Evolutionary conservation across 2,888 invertebrate genomes (phyloP), one percentile per base, ranked within the genome.

Genomic region (Electrophaes corylata): DNA sequence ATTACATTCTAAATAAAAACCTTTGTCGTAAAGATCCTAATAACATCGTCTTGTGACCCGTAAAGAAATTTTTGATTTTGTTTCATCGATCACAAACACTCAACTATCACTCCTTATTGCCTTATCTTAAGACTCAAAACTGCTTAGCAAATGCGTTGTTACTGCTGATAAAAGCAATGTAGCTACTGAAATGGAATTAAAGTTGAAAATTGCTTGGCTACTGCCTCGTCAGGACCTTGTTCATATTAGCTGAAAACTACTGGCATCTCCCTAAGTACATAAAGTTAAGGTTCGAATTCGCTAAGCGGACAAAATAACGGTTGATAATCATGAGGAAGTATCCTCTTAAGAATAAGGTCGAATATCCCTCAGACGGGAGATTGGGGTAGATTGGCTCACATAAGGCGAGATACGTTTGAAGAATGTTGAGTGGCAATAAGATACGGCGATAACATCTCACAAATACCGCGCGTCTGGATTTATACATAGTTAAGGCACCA

Each of bases 51-150:
- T 43, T 40, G 57, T 29, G 46, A 51, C 35, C 50, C 51, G 51
- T 44, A 20, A 57, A 47, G 18, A 57, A 14, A 43, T 57, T 57
- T 46, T 51, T 51, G 57, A 57, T 51, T 46, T 46, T 33, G 14
- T 33, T 43, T 19, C 29, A 57, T 57, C 57, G 57, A 57, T 57
- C 41, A 43, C 50, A 43, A 14, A 41, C 26, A 18, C 33, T 43
- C 5, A 37, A 20, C 20, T 12, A 31, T 33, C 16, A n/a, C 0
- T n/a, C 47, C 48, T 29, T 55, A 48, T 43, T 16, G 1, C 8
- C 5, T 31, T 12, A 23, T n/a, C 0, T 18, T 31, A 47, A 41
- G 41, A 18, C 23, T 54, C 23, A 41, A 33, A 51, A 23, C 43
- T 11, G 40, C 18, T 49, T 31, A 40, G 19, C 49, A 41, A 49